A percentile compares a stretch with the other conserved stretches of the same genome.
Evolutionary conservation across 2,888 invertebrate genomes (phyloP).

Genomic region (Unio delphinus): DNA sequence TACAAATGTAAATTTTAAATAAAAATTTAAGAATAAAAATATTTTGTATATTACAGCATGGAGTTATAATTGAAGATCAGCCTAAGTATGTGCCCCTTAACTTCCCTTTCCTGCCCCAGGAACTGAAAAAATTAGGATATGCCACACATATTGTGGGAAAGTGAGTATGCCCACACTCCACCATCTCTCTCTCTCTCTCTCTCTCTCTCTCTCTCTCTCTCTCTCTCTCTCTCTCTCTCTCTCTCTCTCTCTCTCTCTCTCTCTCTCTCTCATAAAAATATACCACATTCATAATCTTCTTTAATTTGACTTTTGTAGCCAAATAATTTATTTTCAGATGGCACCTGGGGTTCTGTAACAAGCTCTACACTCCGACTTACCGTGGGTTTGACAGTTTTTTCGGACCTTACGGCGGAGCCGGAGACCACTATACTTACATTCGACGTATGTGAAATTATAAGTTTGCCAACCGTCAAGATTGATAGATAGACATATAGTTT

Average conservation of each 20-base stretch:
- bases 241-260: no score
- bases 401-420: slow-evolving; percentile 68
- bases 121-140: slow-evolving; percentile 44
- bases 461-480: no score
- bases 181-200: no score
- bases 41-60: slow-evolving; percentile 27
- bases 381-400: slow-evolving; percentile 72
- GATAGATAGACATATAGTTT: no score
- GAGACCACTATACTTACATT: slow-evolving; percentile 56
- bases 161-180: slow-evolving; percentile 14
- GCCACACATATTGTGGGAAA: slow-evolving; percentile 58
- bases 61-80: slow-evolving; percentile 37
- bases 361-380: slow-evolving; percentile 66
- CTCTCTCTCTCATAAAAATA: no score
- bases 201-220: no score
- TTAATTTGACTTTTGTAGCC: no score
- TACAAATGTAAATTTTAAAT: no score
- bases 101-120: slow-evolving; percentile 46
- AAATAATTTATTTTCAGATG: slow-evolving; percentile 38
- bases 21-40: background rate
- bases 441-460: background rate
- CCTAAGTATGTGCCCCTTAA: slow-evolving; percentile 47
- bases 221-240: no score
- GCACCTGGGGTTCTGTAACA: slow-evolving; percentile 72
- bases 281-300: background rate